Base-by-base conservation (phyloP, 35 echinoderm and acorn worm species). In the Stichopus chloronotus region DNA sequence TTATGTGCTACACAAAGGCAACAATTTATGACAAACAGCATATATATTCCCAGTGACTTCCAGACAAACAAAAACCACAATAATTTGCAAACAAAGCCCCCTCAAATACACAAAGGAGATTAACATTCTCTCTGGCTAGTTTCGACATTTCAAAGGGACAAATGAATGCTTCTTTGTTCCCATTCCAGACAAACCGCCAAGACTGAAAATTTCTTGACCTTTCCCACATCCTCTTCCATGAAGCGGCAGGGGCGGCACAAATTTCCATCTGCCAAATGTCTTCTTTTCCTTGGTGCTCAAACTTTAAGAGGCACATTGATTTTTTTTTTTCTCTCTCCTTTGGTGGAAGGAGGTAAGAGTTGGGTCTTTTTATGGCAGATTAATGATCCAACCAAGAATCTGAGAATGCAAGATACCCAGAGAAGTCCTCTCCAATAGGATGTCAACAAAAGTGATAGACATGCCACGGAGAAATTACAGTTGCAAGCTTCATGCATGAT, bases 301-400 rank as follows among this genome's bases (percentile, higher is more conserved):
- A 74, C n/a, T 16, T 74, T 21, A 43, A 43, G 30, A 74, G 69
- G 19, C 69, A 74, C 17, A 1, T 65, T 65, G 11, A 14, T 10
- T 65, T 19, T 5, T 65, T 4, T 65, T 65, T 65, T 65, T 43
- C 0, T 65, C 17, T 10, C 9, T 19, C 22, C 69, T 21, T n/a
- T 19, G 1, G 17, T 16, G 68, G 17, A 12, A 17, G 58, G 12
- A 7, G 58, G 12, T 60, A 12, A 60, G 58, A 12, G 12, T 60
- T 8, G 20, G 81, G 57, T 55, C 21, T 30, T 24, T 84, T 84
- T 84, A 84, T 84, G 54, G 81, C 54, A 84, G 81, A 84, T 84
- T 84, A 84, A 84, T 84, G 81, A 84, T 84, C 81, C 81, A 84
- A 84, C 81, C 55, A 21, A 58, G 81, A 84, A 84, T 84, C 53